Percentiles rank a stretch among this genome's conserved stretches.
These are phyloP conservation scores for Halcyon badia DNA, from an alignment of 2,797 vertebrate species.

Conservation along the genomic window DNA sequence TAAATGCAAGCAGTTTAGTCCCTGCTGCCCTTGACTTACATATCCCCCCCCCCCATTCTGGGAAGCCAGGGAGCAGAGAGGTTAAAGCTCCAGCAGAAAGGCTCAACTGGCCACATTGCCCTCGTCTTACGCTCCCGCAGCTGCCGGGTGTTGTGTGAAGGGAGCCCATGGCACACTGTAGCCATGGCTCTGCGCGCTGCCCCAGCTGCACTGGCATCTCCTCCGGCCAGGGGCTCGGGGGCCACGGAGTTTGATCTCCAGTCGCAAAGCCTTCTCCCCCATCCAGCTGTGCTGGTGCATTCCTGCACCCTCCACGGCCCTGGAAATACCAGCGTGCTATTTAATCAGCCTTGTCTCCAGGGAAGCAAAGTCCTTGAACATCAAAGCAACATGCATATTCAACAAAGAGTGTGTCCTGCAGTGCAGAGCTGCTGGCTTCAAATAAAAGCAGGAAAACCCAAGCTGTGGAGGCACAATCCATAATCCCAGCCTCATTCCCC, in stretches of 20 bases:
- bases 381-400: slow-evolving; percentile 61
- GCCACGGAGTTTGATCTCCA: fast-evolving
- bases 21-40: fast-evolving
- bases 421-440: slow-evolving; percentile 5
- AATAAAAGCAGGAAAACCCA: background rate
- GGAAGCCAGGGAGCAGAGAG: background rate
- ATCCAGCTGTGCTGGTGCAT: background rate
- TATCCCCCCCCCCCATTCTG: fast-evolving
- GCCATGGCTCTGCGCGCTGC: fast-evolving
- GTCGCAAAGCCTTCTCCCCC: background rate
- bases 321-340: background rate
- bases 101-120: background rate
- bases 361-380: slow-evolving; percentile 37
- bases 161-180: fast-evolving
- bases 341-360: slow-evolving; percentile 48
- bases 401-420: slow-evolving; percentile 9
- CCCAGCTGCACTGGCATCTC: fast-evolving
- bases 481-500: background rate
- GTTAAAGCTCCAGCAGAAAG: background rate
- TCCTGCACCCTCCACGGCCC: background rate
- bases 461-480: background rate
- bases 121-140: fast-evolving
- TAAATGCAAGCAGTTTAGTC: background rate
- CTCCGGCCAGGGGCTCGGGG: background rate
- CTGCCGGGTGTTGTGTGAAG: background rate